Percentiles rank a stretch among this genome's conserved stretches.
Evolutionary conservation across 2,113 vertebrate species (phyloP).

Genomic region (Mormyrus iriodes): DNA sequence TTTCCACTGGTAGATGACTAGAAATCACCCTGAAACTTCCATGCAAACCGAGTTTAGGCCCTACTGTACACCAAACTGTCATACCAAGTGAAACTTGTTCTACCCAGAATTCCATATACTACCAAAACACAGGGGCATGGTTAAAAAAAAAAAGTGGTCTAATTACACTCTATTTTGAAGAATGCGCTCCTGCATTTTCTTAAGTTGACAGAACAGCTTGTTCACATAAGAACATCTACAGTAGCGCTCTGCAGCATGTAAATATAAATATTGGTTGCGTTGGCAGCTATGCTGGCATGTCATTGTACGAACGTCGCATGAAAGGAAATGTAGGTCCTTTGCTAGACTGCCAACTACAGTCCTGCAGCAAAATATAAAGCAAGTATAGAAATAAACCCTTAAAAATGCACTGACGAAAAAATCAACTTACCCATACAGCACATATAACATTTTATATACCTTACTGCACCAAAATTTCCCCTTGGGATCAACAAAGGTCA

Average conservation of each 20-base stretch:
- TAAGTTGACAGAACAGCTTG: background rate
- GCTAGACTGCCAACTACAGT: background rate
- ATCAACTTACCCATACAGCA: background rate
- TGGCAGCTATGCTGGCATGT: slow-evolving; percentile 2
- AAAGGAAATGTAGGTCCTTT: background rate
- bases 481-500: background rate
- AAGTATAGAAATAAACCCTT: background rate
- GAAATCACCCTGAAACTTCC: background rate
- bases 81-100: background rate
- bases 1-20: background rate
- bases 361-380: background rate
- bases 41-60: background rate
- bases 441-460: background rate
- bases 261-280: background rate
- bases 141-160: background rate
- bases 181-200: background rate
- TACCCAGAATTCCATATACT: background rate
- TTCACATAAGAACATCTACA: background rate
- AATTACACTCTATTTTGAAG: background rate
- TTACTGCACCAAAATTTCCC: background rate
- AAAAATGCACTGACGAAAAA: background rate
- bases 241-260: background rate
- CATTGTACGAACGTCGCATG: background rate
- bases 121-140: background rate
- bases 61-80: background rate